Conservation (phyloP, 2,888 invertebrate species). For the Plebejus melissa region DNA sequence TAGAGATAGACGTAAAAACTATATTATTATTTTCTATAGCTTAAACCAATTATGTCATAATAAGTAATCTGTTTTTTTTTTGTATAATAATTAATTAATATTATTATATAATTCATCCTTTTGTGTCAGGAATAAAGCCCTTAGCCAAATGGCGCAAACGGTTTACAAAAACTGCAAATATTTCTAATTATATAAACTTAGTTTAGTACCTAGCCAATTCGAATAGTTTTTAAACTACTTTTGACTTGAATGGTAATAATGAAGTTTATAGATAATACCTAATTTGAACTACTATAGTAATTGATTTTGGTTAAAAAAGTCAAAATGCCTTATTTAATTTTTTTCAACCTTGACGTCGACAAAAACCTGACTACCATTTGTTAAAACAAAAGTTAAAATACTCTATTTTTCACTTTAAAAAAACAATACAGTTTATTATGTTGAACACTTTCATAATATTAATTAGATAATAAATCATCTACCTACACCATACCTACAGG, state of each 20-base stretch:
- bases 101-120: too few relatives aligned
- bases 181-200: background rate
- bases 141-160: background rate
- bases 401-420: too few relatives aligned
- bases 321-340: too few relatives aligned
- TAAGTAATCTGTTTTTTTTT: too few relatives aligned
- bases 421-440: too few relatives aligned
- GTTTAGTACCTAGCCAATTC: background rate
- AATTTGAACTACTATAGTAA: background rate
- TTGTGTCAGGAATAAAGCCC: background rate
- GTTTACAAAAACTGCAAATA: background rate
- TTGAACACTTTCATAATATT: background rate
- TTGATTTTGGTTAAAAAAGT: background rate
- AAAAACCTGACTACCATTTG: too few relatives aligned
- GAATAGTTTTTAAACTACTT: background rate
- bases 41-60: too few relatives aligned
- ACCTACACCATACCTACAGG: background rate
- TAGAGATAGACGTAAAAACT: too few relatives aligned
- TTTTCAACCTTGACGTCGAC: too few relatives aligned
- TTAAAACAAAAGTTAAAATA: too few relatives aligned
- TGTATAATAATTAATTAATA: too few relatives aligned
- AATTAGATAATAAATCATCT: background rate
- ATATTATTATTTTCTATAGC: too few relatives aligned
- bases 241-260: background rate
- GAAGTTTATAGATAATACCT: background rate